phyloP scores from a whole-genome alignment of 1,140 invertebrate genomes.

The Drosophila repletoides region DNA sequence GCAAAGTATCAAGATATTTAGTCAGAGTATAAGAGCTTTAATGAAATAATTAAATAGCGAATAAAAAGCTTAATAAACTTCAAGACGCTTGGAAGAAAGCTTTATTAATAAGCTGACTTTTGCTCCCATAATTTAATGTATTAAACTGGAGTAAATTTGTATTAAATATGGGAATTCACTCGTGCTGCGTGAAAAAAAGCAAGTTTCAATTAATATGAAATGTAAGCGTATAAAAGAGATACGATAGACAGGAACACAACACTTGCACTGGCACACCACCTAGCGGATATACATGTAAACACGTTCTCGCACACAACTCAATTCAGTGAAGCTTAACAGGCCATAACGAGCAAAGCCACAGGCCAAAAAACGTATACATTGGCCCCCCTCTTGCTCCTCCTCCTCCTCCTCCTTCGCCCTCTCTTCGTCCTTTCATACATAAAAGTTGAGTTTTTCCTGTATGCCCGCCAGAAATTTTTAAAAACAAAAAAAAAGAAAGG shows the following conservation, averaged over 20 bases:
- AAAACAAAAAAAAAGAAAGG: slow-evolving; percentile 42
- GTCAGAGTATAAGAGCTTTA: not conserved
- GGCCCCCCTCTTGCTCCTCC: too few relatives aligned
- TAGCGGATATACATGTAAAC: slow-evolving; percentile 4
- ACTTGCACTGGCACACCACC: not conserved
- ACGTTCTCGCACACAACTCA: slow-evolving; percentile 45
- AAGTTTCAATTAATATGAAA: slow-evolving; percentile 65
- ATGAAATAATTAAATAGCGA: not conserved
- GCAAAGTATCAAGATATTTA: not conserved
- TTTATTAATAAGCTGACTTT: too few relatives aligned
- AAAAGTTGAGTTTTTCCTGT: slow-evolving; percentile 36
- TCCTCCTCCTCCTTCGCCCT: not conserved
- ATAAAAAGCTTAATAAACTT: slow-evolving; percentile 2
- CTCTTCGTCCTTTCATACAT: too few relatives aligned
- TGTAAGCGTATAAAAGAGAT: slow-evolving; percentile 5
- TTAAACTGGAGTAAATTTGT: too few relatives aligned
- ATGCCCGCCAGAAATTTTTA: slow-evolving; percentile 67
- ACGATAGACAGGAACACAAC: not conserved
- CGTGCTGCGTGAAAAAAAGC: too few relatives aligned
- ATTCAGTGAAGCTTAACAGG: slow-evolving; percentile 69
- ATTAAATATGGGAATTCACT: too few relatives aligned
- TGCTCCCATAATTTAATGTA: too few relatives aligned
- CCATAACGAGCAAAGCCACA: slow-evolving; percentile 73
- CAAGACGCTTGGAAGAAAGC: too few relatives aligned
- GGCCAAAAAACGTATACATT: slow-evolving; percentile 47